Evolutionary conservation across 2,888 invertebrate species (phyloP).

Genomic region (Drosophila paracracens): DNA sequence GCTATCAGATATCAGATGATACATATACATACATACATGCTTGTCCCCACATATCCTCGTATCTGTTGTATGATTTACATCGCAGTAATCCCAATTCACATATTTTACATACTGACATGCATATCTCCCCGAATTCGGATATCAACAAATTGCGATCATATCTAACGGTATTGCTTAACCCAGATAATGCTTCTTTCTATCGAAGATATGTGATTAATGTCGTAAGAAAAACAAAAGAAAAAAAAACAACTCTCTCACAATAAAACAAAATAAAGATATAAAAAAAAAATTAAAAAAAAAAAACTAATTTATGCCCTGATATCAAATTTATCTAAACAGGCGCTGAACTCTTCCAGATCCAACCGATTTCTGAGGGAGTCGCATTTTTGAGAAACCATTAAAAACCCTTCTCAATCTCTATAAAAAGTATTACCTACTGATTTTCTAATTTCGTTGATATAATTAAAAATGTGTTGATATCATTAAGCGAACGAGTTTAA

Average conservation of each 20-base stretch:
- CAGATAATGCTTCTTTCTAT: slow-evolving; percentile 40
- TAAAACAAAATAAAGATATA: slow-evolving; percentile 8
- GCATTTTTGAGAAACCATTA: slow-evolving; percentile 73
- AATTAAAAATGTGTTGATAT: slow-evolving; percentile 30
- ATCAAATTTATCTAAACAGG: slow-evolving; percentile 79
- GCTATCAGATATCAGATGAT: neutral
- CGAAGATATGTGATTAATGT: slow-evolving; percentile 53
- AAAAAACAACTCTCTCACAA: slow-evolving; percentile 1
- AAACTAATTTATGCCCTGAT: slow-evolving; percentile 53
- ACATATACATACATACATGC: neutral
- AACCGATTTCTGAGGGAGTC: slow-evolving; percentile 77
- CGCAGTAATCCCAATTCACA: slow-evolving; percentile 22
- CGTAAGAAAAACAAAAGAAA: slow-evolving; percentile 30
- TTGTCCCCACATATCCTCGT: slow-evolving; percentile 12
- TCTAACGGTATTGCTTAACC: slow-evolving; percentile 48
- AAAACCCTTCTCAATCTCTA: slow-evolving; percentile 55
- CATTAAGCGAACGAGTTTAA: slow-evolving; percentile 47
- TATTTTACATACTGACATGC: slow-evolving; percentile 35
- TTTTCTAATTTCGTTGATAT: slow-evolving; percentile 50
- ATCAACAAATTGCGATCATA: slow-evolving; percentile 43
- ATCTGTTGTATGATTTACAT: slow-evolving; percentile 42
- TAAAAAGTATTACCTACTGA: slow-evolving; percentile 74
- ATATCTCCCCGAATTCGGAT: slow-evolving; percentile 31
- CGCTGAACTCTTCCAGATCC: slow-evolving; percentile 71
- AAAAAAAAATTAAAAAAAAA: slow-evolving; percentile 3